Base-by-base conservation (phyloP, 2,888 invertebrate genomes). In the Polia nebulosa region DNA sequence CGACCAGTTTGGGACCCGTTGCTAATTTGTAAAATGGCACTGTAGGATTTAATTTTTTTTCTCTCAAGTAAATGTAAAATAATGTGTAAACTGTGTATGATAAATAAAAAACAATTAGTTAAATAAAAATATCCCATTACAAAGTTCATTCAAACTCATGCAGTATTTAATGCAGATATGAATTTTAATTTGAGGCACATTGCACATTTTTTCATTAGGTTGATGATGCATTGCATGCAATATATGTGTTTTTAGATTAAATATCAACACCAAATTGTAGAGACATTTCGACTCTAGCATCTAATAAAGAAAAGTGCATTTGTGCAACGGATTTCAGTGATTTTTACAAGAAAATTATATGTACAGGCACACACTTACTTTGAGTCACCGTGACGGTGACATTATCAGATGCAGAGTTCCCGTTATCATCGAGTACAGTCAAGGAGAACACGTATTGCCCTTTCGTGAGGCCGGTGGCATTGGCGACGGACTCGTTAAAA, bases 361-460 rank as follows among this genome's bases (percentile, higher is more conserved):
- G 22, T 32, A 44, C 34, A 60, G 69, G 25, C 74, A 62, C 34
- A 77, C 62, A 94, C 97, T 96, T 96, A 98, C 98, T 98, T 94
- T 99, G 98, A 64, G 98, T 97, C 15, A 99, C 98, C 72, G 97
- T 97, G 53, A 99, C 96, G 87, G 96, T 97, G 51, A 98, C 97
- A 60, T 96, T 96, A 90, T 97, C 97, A 15, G 96, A 96, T 51
- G 97, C 98, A n/a, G 97, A 97, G 86, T 98, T 98, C 58, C 97
- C 98, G 85, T 97, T 98, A 85, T 98, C 98, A 91, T 99, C 98
- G 15, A 97, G 96, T 0, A 98, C 98, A n/a, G 97, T 97, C 72
- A 99, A 92, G 86, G 97, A 97, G 90, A 98, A 98, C 63, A 96
- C 95, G 87, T 99, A 99, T 66, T 97, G 96, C 0, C 99, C 99